phyloP scores from a whole-genome alignment of 2,888 invertebrate genomes.

The Allygus modestus region DNA sequence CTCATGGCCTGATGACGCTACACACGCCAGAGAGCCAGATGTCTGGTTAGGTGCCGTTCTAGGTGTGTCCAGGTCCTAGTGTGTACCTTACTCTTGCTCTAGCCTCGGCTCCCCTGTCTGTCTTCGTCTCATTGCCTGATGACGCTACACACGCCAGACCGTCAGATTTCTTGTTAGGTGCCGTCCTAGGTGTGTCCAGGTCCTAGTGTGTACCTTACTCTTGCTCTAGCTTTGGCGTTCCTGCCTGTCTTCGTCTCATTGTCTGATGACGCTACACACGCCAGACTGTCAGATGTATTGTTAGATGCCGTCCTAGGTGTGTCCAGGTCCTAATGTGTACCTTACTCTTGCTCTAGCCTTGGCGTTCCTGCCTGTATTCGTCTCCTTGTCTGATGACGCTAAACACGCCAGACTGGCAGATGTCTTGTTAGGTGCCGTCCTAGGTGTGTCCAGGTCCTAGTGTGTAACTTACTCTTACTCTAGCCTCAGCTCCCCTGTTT shows the following conservation, averaged over 20 bases:
- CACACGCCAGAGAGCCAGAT: too few relatives aligned
- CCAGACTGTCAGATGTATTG: background rate
- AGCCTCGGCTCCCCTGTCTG: too few relatives aligned
- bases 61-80: too few relatives aligned
- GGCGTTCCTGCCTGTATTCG: too few relatives aligned
- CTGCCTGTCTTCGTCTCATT: too few relatives aligned
- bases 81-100: too few relatives aligned
- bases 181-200: background rate
- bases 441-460: background rate
- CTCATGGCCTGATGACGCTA: too few relatives aligned
- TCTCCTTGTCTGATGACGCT: background rate
- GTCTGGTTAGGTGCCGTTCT: too few relatives aligned
- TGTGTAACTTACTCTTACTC: background rate
- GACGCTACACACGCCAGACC: too few relatives aligned
- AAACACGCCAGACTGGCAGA: background rate
- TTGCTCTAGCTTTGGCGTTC: background rate
- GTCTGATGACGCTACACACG: too few relatives aligned
- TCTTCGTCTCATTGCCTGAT: background rate
- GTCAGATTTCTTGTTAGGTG: background rate
- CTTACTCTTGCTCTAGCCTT: background rate
- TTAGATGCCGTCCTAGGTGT: background rate
- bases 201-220: slow-evolving; percentile 13
- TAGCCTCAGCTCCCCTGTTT: background rate
- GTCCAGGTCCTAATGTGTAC: background rate
- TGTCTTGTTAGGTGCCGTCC: background rate